Evolutionary conservation across 2,888 invertebrate species (phyloP).

Genomic region (Xanthostigma xanthostigma): DNA sequence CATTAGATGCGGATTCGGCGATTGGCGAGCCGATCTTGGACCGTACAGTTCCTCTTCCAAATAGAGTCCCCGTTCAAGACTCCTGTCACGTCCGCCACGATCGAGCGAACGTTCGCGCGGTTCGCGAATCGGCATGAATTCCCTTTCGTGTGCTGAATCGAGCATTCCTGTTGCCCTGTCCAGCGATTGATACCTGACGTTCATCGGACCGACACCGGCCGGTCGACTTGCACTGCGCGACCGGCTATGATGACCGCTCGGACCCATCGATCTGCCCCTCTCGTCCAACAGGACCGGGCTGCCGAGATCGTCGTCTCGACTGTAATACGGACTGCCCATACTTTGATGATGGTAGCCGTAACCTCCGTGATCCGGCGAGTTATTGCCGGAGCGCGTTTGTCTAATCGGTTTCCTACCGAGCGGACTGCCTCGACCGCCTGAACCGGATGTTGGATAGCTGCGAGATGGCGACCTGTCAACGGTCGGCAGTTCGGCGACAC

Average conservation of each 20-base stretch:
- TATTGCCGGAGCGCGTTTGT: slow-evolving; percentile 39
- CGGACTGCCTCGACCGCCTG: slow-evolving; percentile 16
- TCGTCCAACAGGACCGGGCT: slow-evolving; percentile 77
- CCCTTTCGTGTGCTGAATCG: slow-evolving; percentile 65
- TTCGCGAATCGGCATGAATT: slow-evolving; percentile 74
- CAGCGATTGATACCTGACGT: slow-evolving; percentile 39
- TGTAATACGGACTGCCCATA: slow-evolving; percentile 51
- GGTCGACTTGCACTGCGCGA: slow-evolving; percentile 69
- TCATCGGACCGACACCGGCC: slow-evolving; percentile 40
- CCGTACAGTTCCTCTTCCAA: slow-evolving; percentile 55
- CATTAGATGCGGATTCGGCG: slow-evolving; percentile 49
- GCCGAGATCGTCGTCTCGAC: slow-evolving; percentile 67
- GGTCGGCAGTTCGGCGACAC: slow-evolving; percentile 58
- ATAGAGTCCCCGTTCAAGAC: slow-evolving; percentile 51
- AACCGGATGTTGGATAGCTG: slow-evolving; percentile 51
- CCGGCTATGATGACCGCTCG: slow-evolving; percentile 51
- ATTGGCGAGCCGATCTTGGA: slow-evolving; percentile 48
- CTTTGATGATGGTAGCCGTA: slow-evolving; percentile 36
- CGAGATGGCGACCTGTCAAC: slow-evolving; percentile 82
- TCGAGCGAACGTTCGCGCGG: slow-evolving; percentile 52
- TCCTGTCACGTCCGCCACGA: slow-evolving; percentile 43
- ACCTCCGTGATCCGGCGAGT: slow-evolving; percentile 39
- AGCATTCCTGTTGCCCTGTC: slow-evolving; percentile 30
- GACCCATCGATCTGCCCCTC: slow-evolving; percentile 41
- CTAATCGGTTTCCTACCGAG: slow-evolving; percentile 25